Percentiles rank a stretch among this genome's conserved stretches.
phyloP scores from a whole-genome alignment of 2,113 vertebrate genomes.

The Channa argus region DNA sequence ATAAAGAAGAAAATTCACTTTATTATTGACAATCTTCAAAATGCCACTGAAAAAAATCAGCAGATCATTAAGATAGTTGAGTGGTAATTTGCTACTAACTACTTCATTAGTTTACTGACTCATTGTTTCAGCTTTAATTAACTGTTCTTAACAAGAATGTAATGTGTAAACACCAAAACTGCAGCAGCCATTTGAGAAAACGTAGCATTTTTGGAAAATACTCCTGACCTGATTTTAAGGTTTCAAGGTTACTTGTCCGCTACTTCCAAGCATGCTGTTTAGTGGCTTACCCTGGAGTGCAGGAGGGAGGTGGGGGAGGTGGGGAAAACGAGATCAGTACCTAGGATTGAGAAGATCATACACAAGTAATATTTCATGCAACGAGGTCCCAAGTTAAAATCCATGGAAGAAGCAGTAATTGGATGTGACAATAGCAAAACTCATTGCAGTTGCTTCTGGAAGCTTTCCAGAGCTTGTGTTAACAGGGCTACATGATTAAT shows the following conservation, averaged over 20 bases:
- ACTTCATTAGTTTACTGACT: background rate
- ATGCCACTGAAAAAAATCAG: too few species aligned
- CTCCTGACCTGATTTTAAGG: background rate
- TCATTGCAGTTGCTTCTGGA: background rate
- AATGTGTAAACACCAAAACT: background rate
- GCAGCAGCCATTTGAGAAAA: background rate
- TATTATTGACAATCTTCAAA: too few species aligned
- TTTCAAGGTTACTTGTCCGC: conserved; percentile 11
- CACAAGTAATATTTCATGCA: background rate
- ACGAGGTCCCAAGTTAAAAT: background rate
- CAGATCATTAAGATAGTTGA: too few species aligned
- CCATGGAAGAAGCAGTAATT: background rate
- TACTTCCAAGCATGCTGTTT: background rate
- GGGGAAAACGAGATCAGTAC: background rate
- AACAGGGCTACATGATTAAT: background rate
- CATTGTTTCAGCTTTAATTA: background rate
- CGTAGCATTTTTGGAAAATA: background rate
- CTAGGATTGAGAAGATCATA: background rate
- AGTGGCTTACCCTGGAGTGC: background rate
- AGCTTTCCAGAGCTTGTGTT: background rate
- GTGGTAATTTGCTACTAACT: background rate
- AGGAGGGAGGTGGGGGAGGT: background rate
- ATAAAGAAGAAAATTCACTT: too few species aligned
- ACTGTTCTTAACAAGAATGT: too few species aligned
- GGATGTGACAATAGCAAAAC: background rate